Evolutionary conservation across 2,888 invertebrate genomes (phyloP).

Genomic region (Acleris cristana): DNA sequence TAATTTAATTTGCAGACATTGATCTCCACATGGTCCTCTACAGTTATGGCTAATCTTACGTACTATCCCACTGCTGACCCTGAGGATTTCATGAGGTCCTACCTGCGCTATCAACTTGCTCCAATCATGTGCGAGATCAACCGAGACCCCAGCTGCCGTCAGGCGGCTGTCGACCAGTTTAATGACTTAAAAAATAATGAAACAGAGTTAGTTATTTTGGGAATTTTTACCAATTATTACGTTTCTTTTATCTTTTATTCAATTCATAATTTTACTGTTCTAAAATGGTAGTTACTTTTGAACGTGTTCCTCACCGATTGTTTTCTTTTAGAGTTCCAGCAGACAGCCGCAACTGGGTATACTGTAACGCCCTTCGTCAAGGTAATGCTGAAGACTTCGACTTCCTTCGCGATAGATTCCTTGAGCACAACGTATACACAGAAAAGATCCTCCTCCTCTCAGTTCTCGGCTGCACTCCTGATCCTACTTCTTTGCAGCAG

Average conservation of each 20-base stretch:
- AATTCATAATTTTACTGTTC: no score
- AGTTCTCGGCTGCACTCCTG: conserved; percentile 87
- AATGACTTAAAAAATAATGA: conserved; percentile 42
- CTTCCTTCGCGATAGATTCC: conserved; percentile 85
- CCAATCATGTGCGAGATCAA: conserved; percentile 62
- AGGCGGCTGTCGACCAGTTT: conserved; percentile 57
- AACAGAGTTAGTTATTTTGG: conserved; percentile 52
- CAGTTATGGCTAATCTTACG: conserved; percentile 54
- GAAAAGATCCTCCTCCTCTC: conserved; percentile 87
- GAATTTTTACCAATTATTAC: no score
- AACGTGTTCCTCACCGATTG: no score
- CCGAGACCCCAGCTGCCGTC: conserved; percentile 49
- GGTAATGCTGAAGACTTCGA: conserved; percentile 86
- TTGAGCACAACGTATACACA: conserved; percentile 84
- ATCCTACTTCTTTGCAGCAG: conserved; percentile 77
- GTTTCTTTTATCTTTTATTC: no score
- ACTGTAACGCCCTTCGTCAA: conserved; percentile 88
- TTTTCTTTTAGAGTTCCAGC: conserved; percentile 58
- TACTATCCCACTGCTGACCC: conserved; percentile 49
- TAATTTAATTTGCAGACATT: conserved; percentile 46
- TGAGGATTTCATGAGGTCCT: conserved; percentile 68
- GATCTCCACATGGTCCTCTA: conserved; percentile 57
- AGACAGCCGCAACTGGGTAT: conserved; percentile 86
- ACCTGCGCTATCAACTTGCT: conserved; percentile 67
- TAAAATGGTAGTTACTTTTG: no score